Evolutionary conservation across 2,888 invertebrate species (phyloP).

Genomic region (Pasiphila rectangulata): DNA sequence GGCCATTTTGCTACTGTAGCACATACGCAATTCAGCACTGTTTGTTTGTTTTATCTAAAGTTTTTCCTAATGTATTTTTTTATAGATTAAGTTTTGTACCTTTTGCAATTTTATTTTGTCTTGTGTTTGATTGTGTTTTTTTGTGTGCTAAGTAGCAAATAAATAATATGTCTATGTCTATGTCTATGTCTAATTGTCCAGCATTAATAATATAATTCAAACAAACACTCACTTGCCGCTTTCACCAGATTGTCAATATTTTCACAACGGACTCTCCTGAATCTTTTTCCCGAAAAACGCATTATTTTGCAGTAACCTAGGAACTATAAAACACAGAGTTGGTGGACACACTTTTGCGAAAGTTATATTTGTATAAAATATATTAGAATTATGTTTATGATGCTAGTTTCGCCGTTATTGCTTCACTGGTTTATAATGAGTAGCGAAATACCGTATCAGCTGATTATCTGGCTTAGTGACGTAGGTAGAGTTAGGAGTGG

Average conservation of each 20-base stretch:
- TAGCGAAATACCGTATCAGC: background rate
- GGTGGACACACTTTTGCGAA: background rate
- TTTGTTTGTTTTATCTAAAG: no score
- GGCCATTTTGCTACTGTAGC: no score
- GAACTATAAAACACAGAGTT: no score
- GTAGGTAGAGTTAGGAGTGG: background rate
- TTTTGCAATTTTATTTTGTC: no score
- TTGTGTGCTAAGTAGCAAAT: no score
- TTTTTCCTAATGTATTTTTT: no score
- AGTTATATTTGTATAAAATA: background rate
- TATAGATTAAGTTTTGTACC: no score
- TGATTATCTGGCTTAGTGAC: background rate
- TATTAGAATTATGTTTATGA: background rate
- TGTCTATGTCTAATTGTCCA: no score
- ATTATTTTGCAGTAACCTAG: background rate
- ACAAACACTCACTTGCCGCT: constrained; percentile 54
- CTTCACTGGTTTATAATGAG: background rate
- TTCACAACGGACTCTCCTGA: constrained; percentile 49
- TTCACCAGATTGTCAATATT: constrained; percentile 55
- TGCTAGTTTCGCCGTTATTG: background rate
- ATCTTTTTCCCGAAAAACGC: constrained; percentile 55
- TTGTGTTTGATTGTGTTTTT: no score
- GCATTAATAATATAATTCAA: no score
- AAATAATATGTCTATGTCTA: no score
- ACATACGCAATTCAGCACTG: no score